Evolutionary conservation across 1,140 invertebrate genomes (phyloP), one percentile per base, ranked within the genome.

Genomic region (Temnothorax longispinosus): DNA sequence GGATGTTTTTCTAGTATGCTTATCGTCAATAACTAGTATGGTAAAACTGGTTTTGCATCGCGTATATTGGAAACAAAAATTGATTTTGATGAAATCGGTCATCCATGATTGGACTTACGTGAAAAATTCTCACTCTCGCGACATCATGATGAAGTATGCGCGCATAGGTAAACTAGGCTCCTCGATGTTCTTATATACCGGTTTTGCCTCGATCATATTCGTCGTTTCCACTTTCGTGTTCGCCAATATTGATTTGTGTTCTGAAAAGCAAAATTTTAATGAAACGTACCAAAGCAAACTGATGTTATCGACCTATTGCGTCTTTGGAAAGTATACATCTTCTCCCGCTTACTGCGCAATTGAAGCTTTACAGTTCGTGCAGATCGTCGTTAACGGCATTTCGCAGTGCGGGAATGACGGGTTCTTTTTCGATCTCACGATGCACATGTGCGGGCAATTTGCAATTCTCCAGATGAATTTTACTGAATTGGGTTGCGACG

Each of bases 331-430:
- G 8, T 58, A 86, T 10, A 67, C 84, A 8, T 67, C 41, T n/a
- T 35, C 32, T 21, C 27, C 72, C 10, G 5, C 80, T 58, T 67
- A 65, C 41, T 10, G 13, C 8, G 32, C 15, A 0, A 21, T 71
- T 52, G 18, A 62, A 27, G 7, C 56, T n/a, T 18, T 87, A 35
- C 78, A 87, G 8, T 11, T 62, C 8, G 6, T 84, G 15, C 86
- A 75, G 27, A 64, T 84, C 0, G 21, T 82, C 10, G 77, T 86
- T 21, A 86, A 60, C n/a, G 54, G 60, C 5, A 81, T 77, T 11
- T 81, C 75, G 3, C 64, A 90, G 35, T 88, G 81, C n/a, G 91
- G 86, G 15, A 87, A 78, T 32, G 91, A 92, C 21, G 74, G 86
- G 0, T 88, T 92, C 18, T 89, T 90, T 38, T 87, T 91, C 32